Evolutionary conservation across 2,113 vertebrate species (phyloP).

Genomic region (Neofelis nebulosa): DNA sequence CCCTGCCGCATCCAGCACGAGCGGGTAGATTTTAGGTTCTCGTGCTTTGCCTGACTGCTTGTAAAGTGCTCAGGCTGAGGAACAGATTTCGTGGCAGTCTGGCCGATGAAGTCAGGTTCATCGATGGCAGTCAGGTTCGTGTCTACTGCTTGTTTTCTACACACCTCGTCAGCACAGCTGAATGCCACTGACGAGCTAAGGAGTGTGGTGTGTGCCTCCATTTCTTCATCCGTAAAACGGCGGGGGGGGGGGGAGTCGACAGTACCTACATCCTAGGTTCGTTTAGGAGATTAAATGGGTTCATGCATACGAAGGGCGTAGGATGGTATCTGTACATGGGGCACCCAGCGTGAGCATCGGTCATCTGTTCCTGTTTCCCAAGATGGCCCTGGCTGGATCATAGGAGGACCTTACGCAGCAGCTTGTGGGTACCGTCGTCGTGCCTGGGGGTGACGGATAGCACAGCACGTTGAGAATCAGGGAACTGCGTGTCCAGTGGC

Average conservation of each 20-base stretch:
- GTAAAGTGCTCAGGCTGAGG: background rate
- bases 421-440: background rate
- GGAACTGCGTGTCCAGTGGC: background rate
- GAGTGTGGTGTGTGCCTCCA: background rate
- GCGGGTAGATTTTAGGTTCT: background rate
- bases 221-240: constrained; percentile 8
- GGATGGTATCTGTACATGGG: background rate
- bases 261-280: background rate
- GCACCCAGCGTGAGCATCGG: background rate
- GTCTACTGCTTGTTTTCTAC: background rate
- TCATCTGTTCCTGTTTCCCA: background rate
- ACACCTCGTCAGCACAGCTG: background rate
- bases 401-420: background rate
- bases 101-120: background rate
- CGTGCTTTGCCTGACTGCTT: background rate
- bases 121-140: background rate
- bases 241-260: background rate
- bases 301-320: background rate
- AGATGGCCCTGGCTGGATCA: background rate
- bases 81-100: background rate
- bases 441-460: background rate
- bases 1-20: accelerated
- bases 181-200: background rate
- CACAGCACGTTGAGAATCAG: background rate
- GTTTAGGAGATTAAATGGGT: background rate